Percentiles rank a stretch among this genome's conserved stretches.
Conservation (phyloP, 2,797 vertebrate species). For the Scolopax bukidnonensis region DNA sequence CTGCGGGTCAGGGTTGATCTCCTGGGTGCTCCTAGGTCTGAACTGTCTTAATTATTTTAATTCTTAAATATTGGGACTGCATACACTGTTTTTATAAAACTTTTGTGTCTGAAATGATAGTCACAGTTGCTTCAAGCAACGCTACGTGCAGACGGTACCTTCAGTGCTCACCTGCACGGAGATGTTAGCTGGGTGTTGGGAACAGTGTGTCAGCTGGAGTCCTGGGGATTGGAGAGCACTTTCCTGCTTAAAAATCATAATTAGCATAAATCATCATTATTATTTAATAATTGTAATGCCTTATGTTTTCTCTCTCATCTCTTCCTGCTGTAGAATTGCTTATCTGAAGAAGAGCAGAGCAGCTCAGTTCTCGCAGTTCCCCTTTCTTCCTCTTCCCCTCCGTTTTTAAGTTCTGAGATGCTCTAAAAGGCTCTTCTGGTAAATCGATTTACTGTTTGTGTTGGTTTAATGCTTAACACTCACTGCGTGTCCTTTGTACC, state of each 20-base stretch:
- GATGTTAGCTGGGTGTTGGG: background rate
- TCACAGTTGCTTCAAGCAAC: background rate
- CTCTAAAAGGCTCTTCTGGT: conserved; percentile 26
- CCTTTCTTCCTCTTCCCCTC: background rate
- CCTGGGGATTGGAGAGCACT: background rate
- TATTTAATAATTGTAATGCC: background rate
- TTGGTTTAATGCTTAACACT: conserved; percentile 69
- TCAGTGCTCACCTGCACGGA: background rate
- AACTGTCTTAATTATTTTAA: background rate
- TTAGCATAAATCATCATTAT: background rate
- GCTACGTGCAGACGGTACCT: background rate
- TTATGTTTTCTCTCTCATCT: background rate
- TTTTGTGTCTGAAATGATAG: background rate
- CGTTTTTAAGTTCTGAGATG: conserved; percentile 23
- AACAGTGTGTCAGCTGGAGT: background rate
- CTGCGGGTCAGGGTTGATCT: too few relatives aligned
- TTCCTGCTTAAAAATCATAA: background rate
- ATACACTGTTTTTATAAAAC: background rate
- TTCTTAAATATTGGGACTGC: background rate
- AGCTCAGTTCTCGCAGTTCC: background rate
- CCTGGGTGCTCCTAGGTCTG: too few relatives aligned
- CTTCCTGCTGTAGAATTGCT: background rate
- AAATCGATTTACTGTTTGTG: conserved; percentile 44
- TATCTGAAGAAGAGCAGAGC: background rate
- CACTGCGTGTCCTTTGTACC: conserved; percentile 22